Base-by-base conservation (phyloP, 2,113 vertebrate species). In the Sinocyclocheilus grahami region DNA sequence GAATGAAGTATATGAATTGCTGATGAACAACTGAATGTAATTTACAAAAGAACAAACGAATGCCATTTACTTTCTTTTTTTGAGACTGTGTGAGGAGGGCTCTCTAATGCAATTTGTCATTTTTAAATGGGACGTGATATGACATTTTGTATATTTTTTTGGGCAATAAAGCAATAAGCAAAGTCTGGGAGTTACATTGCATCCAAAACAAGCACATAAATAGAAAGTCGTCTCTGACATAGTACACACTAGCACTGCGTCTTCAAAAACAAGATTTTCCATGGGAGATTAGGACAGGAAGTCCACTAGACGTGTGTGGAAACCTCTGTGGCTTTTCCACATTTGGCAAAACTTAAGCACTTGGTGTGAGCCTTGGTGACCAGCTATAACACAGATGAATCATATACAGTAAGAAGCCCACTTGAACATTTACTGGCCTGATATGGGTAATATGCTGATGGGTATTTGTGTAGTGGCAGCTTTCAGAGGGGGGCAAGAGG, bases 371-470 rank as follows among this genome's bases (percentile, higher is more conserved):
- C 10, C 51, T 20, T 78, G 63, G 69, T 76, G 78, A 58, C 42
- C 62, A 67, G 9, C 11, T 79, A 8, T 30, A 89, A 80, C 82
- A 71, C 27, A 78, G 12, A 42, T 89, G 88, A 89, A 89, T 87
- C 88, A 87, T 55, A 72, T 53, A 60, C n/a, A 85, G 81, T 85
- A 76, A 76, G 55, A 76, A 63, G n/a, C 67, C 82, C 85, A 65
- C 67, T 58, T 78, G 78, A 58, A 71, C 9, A 55, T 77, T 37
- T 30, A 30, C 55, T 75, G 55, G 46, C 51, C 14, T 46, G n/a
- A 65, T 82, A 24, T 63, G 58, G 39, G n/a, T 6, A 65, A 27
- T 46, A 48, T 71, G 60, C 48, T 37, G 0, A 69, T 76, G 30
- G 74, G 39, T 51, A 65, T 76, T 53, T 58, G 11, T 74, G 14